These are phyloP conservation scores for Salvelinus namaycush DNA, from an alignment of 2,113 vertebrate species.

Conservation along the genomic window DNA sequence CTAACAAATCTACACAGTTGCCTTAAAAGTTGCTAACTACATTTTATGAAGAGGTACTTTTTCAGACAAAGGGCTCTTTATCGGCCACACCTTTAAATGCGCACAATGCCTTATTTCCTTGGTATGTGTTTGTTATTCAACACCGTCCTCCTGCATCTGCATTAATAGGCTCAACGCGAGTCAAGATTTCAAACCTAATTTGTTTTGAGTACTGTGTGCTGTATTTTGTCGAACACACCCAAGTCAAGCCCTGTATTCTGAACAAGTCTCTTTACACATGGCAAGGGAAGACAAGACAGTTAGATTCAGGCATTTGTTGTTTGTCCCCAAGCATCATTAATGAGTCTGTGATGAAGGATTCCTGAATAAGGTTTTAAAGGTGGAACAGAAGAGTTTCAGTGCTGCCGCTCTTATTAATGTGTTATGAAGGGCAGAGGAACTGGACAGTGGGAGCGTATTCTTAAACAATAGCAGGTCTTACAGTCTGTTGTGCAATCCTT, in stretches of 20 bases:
- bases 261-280: constrained; percentile 5
- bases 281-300: constrained; percentile 15
- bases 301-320: not conserved
- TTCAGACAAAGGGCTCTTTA: not conserved
- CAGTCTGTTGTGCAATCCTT: not conserved
- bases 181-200: constrained; percentile 8
- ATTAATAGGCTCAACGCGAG: not conserved
- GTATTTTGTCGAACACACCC: constrained; percentile 19
- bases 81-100: not conserved
- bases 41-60: not conserved
- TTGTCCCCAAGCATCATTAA: not conserved
- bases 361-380: not conserved
- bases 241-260: not conserved
- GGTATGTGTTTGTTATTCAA: constrained; percentile 18
- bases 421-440: constrained; percentile 11
- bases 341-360: not conserved
- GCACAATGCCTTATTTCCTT: not conserved
- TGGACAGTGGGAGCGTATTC: not conserved
- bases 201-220: not conserved
- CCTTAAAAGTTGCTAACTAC: not conserved
- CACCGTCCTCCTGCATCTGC: constrained; percentile 12
- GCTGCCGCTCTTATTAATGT: not conserved
- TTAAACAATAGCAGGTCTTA: not conserved
- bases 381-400: constrained; percentile 23
- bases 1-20: too few species aligned